Conservation (phyloP, 2,113 vertebrate genomes). For the Eupsittula cactorum region DNA sequence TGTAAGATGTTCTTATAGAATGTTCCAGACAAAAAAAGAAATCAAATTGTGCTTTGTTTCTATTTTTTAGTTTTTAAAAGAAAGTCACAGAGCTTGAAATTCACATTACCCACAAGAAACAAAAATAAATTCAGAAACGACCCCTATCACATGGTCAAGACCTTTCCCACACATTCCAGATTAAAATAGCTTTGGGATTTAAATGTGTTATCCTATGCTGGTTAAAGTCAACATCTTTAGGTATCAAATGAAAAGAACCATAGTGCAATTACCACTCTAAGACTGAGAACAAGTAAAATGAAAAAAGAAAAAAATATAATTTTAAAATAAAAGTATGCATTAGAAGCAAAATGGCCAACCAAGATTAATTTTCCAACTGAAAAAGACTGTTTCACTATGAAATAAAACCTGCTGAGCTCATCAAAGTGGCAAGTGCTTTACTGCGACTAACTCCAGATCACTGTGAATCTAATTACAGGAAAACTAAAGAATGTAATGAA, state of each 20-base stretch:
- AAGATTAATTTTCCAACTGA: neutral
- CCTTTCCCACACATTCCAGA: neutral
- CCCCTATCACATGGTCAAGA: neutral
- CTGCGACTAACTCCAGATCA: neutral
- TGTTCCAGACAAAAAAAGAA: neutral
- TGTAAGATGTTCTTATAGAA: neutral
- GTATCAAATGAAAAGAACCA: neutral
- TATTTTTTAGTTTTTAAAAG: neutral
- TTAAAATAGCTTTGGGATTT: neutral
- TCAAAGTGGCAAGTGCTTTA: neutral
- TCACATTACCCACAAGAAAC: neutral
- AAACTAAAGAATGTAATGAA: constrained; percentile 16
- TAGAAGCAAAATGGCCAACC: neutral
- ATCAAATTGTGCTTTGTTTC: neutral
- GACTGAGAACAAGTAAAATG: neutral
- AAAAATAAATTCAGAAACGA: neutral
- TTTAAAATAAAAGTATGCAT: neutral
- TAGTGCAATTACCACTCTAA: neutral
- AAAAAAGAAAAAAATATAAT: neutral
- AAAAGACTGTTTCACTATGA: neutral
- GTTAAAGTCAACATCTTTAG: neutral
- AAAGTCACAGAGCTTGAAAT: neutral
- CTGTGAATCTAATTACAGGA: constrained; percentile 6
- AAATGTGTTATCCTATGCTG: neutral
- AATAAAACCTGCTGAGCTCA: constrained; percentile 25